Conservation (phyloP, 2,888 invertebrate species). For the Mayetiola destructor region DNA sequence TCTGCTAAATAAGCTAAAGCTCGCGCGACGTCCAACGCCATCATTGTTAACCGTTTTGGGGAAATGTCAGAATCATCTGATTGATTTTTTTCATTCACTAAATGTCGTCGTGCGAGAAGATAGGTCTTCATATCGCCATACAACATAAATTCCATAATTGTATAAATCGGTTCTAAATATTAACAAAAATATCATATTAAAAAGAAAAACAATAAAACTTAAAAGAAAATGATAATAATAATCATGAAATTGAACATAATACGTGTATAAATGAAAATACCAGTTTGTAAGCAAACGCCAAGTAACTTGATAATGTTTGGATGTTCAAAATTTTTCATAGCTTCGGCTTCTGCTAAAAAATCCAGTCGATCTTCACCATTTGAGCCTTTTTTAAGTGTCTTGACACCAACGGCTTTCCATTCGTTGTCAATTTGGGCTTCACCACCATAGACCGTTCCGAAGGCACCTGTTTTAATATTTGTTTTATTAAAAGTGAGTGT, state of each 20-base stretch:
- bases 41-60: slow-evolving; percentile 61
- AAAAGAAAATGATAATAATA: too few species aligned
- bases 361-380: slow-evolving; percentile 75
- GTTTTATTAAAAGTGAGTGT: too few species aligned
- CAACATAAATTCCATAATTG: slow-evolving; percentile 88
- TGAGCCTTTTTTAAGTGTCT: slow-evolving; percentile 73
- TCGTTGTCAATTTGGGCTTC: slow-evolving; percentile 57
- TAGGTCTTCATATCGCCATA: slow-evolving; percentile 86
- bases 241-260: too few species aligned
- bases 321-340: slow-evolving; percentile 87
- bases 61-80: slow-evolving; percentile 59
- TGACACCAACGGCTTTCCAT: slow-evolving; percentile 79
- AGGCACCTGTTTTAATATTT: too few species aligned
- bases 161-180: slow-evolving; percentile 83
- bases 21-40: slow-evolving; percentile 77
- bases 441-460: slow-evolving; percentile 77
- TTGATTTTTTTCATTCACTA: slow-evolving; percentile 51
- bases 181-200: too few species aligned
- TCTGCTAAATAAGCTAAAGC: slow-evolving; percentile 74
- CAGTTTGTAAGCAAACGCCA: slow-evolving; percentile 71
- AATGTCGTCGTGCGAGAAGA: slow-evolving; percentile 66
- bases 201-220: too few species aligned
- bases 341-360: slow-evolving; percentile 82
- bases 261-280: too few species aligned
- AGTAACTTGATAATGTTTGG: slow-evolving; percentile 72